These are phyloP conservation scores for Spermophilus dauricus DNA, from an alignment of 2,113 vertebrate species.

Conservation along the genomic window DNA sequence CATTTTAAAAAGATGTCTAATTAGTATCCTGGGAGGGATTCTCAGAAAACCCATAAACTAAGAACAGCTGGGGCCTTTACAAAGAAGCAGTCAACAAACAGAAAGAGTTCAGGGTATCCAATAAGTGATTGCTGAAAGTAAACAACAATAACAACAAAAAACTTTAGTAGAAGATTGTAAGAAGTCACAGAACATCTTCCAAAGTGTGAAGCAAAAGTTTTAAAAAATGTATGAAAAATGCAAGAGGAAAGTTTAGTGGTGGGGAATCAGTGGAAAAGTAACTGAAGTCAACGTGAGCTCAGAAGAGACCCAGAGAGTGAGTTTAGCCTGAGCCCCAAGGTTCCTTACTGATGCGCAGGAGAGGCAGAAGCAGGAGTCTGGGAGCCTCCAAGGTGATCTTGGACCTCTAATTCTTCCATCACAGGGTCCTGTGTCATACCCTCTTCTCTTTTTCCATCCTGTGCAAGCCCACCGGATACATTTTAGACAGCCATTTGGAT, in stretches of 20 bases:
- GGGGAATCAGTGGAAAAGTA: not conserved
- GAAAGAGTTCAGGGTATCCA: slow-evolving; percentile 1
- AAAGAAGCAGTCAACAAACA: slow-evolving; percentile 30
- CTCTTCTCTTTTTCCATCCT: too few species aligned
- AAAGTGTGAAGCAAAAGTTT: not conserved
- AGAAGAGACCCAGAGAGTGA: not conserved
- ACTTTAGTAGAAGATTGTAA: not conserved
- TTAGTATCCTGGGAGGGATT: slow-evolving; percentile 2
- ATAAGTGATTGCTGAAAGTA: not conserved
- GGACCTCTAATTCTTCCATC: not conserved
- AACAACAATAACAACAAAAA: not conserved
- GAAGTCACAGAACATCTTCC: not conserved
- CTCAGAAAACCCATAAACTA: slow-evolving; percentile 37
- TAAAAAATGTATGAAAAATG: not conserved
- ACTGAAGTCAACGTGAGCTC: not conserved
- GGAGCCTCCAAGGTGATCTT: accelerated
- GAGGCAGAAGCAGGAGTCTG: not conserved
- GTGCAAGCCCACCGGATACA: not conserved
- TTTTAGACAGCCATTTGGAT: not conserved
- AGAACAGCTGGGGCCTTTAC: slow-evolving; percentile 26
- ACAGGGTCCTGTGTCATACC: accelerated
- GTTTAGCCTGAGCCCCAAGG: too few species aligned
- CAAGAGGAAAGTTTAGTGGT: not conserved
- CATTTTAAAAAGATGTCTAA: not conserved
- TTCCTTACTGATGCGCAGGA: not conserved